phyloP scores from a whole-genome alignment of 2,797 vertebrate genomes.

The Argya squamiceps region DNA sequence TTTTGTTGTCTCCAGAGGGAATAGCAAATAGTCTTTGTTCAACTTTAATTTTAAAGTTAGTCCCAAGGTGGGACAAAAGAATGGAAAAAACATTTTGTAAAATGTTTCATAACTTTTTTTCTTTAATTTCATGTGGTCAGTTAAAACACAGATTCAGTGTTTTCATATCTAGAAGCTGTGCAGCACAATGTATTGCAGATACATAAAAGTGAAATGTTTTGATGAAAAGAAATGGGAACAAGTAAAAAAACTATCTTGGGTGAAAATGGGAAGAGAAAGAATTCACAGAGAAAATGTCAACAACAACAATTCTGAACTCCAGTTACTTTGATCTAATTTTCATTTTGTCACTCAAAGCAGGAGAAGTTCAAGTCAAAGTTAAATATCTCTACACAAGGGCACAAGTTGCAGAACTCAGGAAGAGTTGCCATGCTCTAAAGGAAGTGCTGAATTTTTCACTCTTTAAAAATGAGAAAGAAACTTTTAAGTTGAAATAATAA shows the following conservation, averaged over 20 bases:
- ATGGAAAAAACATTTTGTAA: neutral
- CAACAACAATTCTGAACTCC: neutral
- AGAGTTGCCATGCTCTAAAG: neutral
- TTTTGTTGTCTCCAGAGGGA: neutral
- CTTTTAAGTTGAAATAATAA: neutral
- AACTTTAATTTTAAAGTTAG: neutral
- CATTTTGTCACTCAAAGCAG: neutral
- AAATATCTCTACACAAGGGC: neutral
- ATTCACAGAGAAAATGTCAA: neutral
- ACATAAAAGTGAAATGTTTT: neutral
- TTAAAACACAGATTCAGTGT: neutral
- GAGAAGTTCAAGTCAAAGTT: neutral
- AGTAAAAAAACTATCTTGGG: neutral
- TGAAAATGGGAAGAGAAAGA: neutral
- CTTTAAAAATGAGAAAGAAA: neutral
- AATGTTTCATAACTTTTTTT: neutral
- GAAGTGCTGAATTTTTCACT: neutral
- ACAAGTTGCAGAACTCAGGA: neutral
- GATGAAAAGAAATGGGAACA: neutral
- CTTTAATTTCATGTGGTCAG: neutral
- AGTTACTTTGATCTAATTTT: conserved; percentile 14
- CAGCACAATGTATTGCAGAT: neutral
- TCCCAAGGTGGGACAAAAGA: neutral
- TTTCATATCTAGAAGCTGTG: neutral
- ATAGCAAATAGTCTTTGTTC: neutral